phyloP scores from a whole-genome alignment of 2,797 vertebrate species.

The Hemitrygon akajei region DNA sequence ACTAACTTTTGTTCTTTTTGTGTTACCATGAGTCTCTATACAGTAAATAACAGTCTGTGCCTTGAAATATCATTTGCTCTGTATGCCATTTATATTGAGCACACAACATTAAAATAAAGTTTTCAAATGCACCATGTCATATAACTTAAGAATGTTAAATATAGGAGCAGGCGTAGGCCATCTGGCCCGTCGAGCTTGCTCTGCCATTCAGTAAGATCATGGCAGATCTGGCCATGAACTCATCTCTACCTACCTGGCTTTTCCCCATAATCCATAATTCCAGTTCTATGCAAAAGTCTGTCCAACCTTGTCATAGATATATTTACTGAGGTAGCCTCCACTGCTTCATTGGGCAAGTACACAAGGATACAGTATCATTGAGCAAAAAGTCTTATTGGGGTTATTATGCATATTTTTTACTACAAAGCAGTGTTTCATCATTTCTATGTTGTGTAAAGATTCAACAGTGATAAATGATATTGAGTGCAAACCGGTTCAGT shows the following conservation, averaged over 20 bases:
- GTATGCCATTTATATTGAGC: not conserved
- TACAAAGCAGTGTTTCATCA: not conserved
- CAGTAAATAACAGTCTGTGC: not conserved
- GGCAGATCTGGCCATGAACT: too few species aligned
- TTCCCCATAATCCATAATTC: too few species aligned
- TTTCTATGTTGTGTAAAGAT: not conserved
- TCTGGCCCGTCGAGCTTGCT: too few species aligned
- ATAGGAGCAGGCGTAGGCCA: too few species aligned
- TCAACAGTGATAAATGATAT: not conserved
- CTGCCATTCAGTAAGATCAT: too few species aligned
- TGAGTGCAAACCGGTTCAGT: not conserved
- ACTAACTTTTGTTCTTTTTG: not conserved
- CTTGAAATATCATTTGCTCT: not conserved
- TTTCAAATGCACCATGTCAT: not conserved
- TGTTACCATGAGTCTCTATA: not conserved
- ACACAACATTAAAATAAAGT: not conserved
- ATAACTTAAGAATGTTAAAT: not conserved
- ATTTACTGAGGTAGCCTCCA: too few species aligned
- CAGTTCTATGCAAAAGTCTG: too few species aligned
- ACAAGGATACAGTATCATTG: not conserved
- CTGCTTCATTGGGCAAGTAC: not conserved
- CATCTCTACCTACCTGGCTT: too few species aligned
- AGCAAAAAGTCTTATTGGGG: not conserved
- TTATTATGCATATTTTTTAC: not conserved
- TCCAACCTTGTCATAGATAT: too few species aligned